These are phyloP conservation scores for Callospermophilus lateralis DNA, from an alignment of 2,113 vertebrate species.

Conservation along the genomic window DNA sequence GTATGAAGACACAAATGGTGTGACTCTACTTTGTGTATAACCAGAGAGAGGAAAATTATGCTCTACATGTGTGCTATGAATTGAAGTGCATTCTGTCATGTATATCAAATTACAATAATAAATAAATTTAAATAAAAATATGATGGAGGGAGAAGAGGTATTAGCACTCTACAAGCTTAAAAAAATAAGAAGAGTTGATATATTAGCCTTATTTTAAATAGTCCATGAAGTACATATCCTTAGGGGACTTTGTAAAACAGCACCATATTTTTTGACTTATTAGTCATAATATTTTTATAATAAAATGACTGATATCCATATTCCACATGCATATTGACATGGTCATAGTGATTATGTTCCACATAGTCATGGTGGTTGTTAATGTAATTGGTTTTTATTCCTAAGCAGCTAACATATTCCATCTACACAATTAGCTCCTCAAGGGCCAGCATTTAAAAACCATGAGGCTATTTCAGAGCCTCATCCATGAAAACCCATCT, in stretches of 20 bases:
- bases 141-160: neutral
- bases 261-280: neutral
- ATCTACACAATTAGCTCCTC: neutral
- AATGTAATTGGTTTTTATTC: slow-evolving; percentile 26
- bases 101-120: no score
- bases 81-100: no score
- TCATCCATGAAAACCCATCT: neutral
- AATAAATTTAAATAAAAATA: neutral
- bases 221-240: neutral
- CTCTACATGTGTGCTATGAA: no score
- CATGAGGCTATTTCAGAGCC: neutral
- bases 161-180: neutral
- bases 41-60: no score
- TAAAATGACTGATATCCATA: slow-evolving; percentile 11
- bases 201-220: slow-evolving; percentile 33
- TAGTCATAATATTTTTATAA: neutral
- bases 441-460: neutral
- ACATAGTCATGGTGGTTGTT: neutral
- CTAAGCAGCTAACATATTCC: neutral
- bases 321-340: neutral
- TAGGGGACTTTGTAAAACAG: neutral
- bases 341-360: neutral
- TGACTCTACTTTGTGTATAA: no score
- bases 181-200: neutral
- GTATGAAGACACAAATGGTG: no score